Evolutionary conservation across 2,797 vertebrate genomes (phyloP), one percentile per base, ranked within the genome.

Genomic region (Galago senegalensis): DNA sequence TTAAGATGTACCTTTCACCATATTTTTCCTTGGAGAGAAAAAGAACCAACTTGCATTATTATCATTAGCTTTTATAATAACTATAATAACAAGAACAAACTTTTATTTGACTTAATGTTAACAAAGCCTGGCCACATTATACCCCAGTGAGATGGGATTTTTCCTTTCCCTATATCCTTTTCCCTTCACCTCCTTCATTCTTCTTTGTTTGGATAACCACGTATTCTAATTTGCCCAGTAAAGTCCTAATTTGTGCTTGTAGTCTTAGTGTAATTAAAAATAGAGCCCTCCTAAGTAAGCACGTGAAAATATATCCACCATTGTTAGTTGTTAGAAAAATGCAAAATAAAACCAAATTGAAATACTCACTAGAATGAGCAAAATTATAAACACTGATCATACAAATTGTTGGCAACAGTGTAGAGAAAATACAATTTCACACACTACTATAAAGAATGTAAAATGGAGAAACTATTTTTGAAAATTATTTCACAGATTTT

Each of bases 21-120:
- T 84, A 76, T 69, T 89, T 96, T 93, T 92, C 12, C 16, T 67
- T 85, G 83, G n/a, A 20, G 23, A 2, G 58, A 75, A 49, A 86
- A 93, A n/a, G 8, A 82, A 75, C 56, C 43, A 82, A 53, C 37
- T 67, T 83, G 29, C 16, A 53, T 94, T 82, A 81, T 75, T 80
- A 73, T 73, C 31, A 79, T 43, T 84, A 94, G n/a, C 21, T 93
- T 85, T 65, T 3, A 23, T n/a, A 65, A 20, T 49, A 90, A 63
- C 31, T 3, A 23, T n/a, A 60, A 20, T 49, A 87, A 69, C 34
- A 90, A 79, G 16, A 82, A 77, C 83, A 87, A 79, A 79, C 60
- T 87, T 40, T 46, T 75, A 87, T 80, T 7, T 69, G 37, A 80
- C 58, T 80, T 87, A 56, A 69, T 67, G 29, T 20, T 75, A 93